These are phyloP conservation scores for Pangasius krempfi DNA, from an alignment of 2,797 vertebrate species.

Conservation along the genomic window DNA sequence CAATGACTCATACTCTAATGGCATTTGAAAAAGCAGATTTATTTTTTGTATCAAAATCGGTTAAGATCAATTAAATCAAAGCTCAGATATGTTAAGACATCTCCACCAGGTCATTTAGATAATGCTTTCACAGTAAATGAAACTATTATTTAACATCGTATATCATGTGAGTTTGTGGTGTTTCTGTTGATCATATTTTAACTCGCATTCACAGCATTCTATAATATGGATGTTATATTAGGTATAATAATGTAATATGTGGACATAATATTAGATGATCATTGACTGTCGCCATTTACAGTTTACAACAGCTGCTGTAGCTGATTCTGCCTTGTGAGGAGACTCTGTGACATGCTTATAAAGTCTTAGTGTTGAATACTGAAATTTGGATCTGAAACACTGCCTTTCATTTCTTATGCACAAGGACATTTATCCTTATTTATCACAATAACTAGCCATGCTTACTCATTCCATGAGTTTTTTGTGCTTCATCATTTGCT, in stretches of 20 bases:
- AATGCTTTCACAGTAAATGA: not conserved
- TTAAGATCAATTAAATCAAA: not conserved
- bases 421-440: not conserved
- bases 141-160: not conserved
- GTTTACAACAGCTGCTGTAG: constrained; percentile 20
- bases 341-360: not conserved
- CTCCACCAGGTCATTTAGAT: not conserved
- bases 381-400: constrained; percentile 1
- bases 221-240: not conserved
- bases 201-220: not conserved
- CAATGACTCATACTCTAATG: constrained; percentile 29
- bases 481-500: not conserved
- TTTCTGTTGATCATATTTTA: not conserved
- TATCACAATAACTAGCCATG: not conserved
- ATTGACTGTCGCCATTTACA: constrained; percentile 10
- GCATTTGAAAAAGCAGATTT: constrained; percentile 1
- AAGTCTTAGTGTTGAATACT: not conserved
- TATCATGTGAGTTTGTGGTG: not conserved
- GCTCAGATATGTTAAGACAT: not conserved
- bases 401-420: not conserved
- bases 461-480: constrained; percentile 17
- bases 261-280: not conserved
- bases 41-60: not conserved
- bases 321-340: not conserved
- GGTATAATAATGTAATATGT: not conserved